Evolutionary conservation across 2,888 invertebrate genomes (phyloP).

Genomic region (Lymantria monacha): DNA sequence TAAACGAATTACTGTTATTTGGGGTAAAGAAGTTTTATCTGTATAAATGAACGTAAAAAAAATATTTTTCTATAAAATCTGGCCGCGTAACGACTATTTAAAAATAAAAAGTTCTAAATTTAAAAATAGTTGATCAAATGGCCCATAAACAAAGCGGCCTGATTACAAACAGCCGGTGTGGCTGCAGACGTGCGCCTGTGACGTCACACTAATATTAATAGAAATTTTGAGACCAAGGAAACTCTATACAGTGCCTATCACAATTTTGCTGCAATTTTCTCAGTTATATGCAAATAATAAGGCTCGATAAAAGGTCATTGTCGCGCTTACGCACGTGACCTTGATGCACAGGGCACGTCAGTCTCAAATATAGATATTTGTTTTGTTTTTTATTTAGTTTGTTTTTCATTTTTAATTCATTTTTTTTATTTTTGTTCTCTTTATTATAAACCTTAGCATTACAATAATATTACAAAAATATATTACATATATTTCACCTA

Average conservation of each 20-base stretch:
- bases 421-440: constrained; percentile 74
- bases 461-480: constrained; percentile 80
- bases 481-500: constrained; percentile 69
- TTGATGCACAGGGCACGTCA: constrained; percentile 48
- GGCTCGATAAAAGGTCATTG: constrained; percentile 67
- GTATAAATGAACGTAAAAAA: constrained; percentile 4
- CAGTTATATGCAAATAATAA: constrained; percentile 45
- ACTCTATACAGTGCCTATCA: constrained; percentile 54
- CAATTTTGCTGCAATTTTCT: constrained; percentile 47
- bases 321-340: constrained; percentile 64
- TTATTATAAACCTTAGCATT: constrained; percentile 80
- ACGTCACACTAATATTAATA: constrained; percentile 62
- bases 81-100: constrained; percentile 25
- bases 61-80: constrained; percentile 14
- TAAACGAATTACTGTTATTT: not conserved
- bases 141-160: constrained; percentile 65
- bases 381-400: constrained; percentile 39
- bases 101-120: constrained; percentile 25
- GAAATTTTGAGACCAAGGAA: constrained; percentile 49
- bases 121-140: constrained; percentile 57
- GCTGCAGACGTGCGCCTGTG: constrained; percentile 51
- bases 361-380: constrained; percentile 37
- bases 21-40: not conserved
- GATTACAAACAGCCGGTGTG: constrained; percentile 63
- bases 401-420: constrained; percentile 44